Evolutionary conservation across 2,888 invertebrate genomes (phyloP).

Genomic region (Clepsis dumicolana): DNA sequence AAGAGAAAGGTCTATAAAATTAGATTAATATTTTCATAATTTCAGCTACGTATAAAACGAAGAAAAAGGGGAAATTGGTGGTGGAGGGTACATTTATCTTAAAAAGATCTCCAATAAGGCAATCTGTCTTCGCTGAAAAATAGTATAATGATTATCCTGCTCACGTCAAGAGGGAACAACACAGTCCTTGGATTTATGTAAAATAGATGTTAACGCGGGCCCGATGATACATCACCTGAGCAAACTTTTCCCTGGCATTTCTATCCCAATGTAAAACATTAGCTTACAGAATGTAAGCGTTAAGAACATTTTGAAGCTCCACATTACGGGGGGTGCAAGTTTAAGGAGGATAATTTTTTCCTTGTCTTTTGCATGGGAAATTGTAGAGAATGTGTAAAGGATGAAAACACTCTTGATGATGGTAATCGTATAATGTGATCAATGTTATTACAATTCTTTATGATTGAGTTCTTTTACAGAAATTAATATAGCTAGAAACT

Average conservation of each 20-base stretch:
- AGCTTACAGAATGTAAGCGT: conserved; percentile 52
- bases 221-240: conserved; percentile 48
- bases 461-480: no score
- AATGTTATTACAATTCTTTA: no score
- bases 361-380: not conserved
- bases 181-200: conserved; percentile 35
- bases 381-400: not conserved
- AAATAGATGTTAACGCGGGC: conserved; percentile 28
- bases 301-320: conserved; percentile 47
- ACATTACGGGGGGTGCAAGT: conserved; percentile 38
- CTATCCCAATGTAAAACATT: conserved; percentile 54
- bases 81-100: not conserved
- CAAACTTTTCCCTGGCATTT: conserved; percentile 50
- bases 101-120: conserved; percentile 5
- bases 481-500: no score
- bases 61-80: not conserved
- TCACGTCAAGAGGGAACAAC: conserved; percentile 26
- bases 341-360: conserved; percentile 13
- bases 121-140: conserved; percentile 12
- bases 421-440: no score
- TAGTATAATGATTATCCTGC: conserved; percentile 31
- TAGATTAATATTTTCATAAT: not conserved
- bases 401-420: no score
- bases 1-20: conserved; percentile 6
- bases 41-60: not conserved